These are phyloP conservation scores for Tragulus kanchil DNA, from an alignment of 2,113 vertebrate species.

Conservation along the genomic window DNA sequence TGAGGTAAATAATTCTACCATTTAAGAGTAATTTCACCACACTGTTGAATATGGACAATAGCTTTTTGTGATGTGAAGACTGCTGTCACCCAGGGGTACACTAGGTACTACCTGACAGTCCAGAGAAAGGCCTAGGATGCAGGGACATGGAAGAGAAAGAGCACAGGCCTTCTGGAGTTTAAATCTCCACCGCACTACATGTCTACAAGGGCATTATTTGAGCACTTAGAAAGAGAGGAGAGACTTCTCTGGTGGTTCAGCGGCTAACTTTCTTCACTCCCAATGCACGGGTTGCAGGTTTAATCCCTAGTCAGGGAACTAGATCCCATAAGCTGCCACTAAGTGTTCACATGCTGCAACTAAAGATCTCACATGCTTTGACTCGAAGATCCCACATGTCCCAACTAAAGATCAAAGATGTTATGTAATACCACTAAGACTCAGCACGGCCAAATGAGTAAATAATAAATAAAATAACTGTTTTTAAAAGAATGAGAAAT, in stretches of 20 bases:
- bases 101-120: too few relatives aligned
- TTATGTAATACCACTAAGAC: not conserved
- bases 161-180: not conserved
- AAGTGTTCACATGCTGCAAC: not conserved
- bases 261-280: not conserved
- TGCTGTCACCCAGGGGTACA: rapidly evolving
- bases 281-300: not conserved
- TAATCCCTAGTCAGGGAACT: not conserved
- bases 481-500: not conserved
- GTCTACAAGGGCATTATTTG: not conserved
- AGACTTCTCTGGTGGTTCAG: not conserved
- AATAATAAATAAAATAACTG: not conserved
- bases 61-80: not conserved
- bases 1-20: not conserved
- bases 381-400: not conserved
- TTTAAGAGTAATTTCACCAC: not conserved
- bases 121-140: not conserved
- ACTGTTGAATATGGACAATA: not conserved
- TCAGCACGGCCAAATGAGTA: not conserved
- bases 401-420: not conserved
- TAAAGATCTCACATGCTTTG: not conserved
- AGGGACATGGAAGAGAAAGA: not conserved
- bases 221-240: not conserved
- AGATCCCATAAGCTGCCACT: rapidly evolving
- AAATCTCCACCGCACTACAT: not conserved